These are phyloP conservation scores for Biston stratarius DNA, from an alignment of 2,888 invertebrate species.

Conservation along the genomic window DNA sequence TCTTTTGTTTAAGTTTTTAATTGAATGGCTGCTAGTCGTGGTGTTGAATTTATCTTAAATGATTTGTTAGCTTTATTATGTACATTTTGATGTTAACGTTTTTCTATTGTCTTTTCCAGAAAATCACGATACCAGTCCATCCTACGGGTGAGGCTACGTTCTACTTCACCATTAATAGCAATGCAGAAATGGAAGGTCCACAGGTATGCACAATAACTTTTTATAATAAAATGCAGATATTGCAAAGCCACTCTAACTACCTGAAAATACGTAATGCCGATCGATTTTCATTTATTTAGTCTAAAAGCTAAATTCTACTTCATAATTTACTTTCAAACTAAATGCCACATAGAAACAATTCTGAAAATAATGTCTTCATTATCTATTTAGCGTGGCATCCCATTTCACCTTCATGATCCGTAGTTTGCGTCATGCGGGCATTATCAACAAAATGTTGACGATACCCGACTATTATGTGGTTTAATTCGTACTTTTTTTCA, in stretches of 20 bases:
- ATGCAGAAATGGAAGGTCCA: conserved; percentile 93
- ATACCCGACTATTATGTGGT: conserved; percentile 32
- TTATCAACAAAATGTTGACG: conserved; percentile 52
- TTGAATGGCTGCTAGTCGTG: not conserved
- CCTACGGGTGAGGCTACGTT: conserved; percentile 86
- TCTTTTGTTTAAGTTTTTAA: conserved; percentile 1
- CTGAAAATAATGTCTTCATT: conserved; percentile 37
- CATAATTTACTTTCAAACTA: not conserved
- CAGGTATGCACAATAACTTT: conserved; percentile 74
- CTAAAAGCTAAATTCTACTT: too few species aligned
- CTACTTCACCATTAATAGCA: conserved; percentile 93
- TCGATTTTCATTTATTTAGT: not conserved
- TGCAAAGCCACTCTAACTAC: not conserved
- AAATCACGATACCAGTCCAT: conserved; percentile 93
- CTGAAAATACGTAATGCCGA: too few species aligned
- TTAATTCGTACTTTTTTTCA: conserved; percentile 30
- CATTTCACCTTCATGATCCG: conserved; percentile 60
- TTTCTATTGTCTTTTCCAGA: conserved; percentile 81
- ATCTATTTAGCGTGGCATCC: conserved; percentile 53
- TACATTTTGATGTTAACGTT: conserved; percentile 13
- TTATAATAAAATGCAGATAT: too few species aligned
- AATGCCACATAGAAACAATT: conserved; percentile 26
- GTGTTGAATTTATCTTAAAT: not conserved
- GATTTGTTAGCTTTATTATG: not conserved
- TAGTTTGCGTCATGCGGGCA: conserved; percentile 60